Evolutionary conservation across 2,888 invertebrate species (phyloP).

Genomic region (Drosophila basisetae): DNA sequence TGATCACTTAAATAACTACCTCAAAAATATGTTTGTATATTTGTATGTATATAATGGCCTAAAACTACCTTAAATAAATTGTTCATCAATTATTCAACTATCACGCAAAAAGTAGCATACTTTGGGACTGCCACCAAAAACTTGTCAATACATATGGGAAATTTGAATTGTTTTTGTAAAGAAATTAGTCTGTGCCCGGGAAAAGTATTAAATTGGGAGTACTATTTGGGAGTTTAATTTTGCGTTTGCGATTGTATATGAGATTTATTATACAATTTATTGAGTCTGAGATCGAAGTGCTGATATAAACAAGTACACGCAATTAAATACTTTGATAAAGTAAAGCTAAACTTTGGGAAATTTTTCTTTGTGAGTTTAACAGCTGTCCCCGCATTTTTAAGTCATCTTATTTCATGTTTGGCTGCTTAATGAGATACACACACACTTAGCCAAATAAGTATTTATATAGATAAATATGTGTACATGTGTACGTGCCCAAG

Average conservation of each 20-base stretch:
- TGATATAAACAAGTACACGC: background rate
- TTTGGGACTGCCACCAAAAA: slow-evolving; percentile 14
- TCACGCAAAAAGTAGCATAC: slow-evolving; percentile 18
- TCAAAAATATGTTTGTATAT: background rate
- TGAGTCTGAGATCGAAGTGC: background rate
- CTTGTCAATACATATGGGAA: background rate
- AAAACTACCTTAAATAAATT: background rate
- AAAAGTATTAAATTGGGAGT: background rate
- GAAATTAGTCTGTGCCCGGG: background rate
- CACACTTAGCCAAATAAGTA: slow-evolving; percentile 4
- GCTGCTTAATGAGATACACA: slow-evolving; percentile 42
- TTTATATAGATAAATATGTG: background rate
- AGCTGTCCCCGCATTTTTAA: slow-evolving; percentile 49
- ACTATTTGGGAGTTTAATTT: background rate
- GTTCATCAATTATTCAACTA: background rate
- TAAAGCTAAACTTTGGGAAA: background rate
- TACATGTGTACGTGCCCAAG: background rate
- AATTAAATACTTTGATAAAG: slow-evolving; percentile 26
- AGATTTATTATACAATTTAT: background rate
- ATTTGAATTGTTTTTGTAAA: background rate
- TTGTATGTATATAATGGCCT: background rate
- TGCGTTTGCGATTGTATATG: background rate
- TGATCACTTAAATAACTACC: background rate
- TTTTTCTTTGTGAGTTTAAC: slow-evolving; percentile 1
- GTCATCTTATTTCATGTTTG: slow-evolving; percentile 59